Evolutionary conservation across 2,888 invertebrate species (phyloP), one percentile per base, ranked within the genome.

Genomic region (Dolichomitus sp.): DNA sequence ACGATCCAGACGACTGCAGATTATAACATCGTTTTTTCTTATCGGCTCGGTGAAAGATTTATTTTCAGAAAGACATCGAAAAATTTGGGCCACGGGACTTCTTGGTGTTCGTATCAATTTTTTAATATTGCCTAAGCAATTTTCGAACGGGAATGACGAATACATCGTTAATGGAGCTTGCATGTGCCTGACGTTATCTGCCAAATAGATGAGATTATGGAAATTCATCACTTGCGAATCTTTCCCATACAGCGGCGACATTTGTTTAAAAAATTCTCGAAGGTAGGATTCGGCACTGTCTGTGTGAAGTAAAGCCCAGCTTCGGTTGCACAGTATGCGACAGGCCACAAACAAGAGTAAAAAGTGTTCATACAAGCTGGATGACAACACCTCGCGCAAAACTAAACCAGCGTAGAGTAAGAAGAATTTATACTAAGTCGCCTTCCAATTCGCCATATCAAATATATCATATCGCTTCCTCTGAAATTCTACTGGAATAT

Each of bases 151-250:
- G 48, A 83, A 84, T 9, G 83, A 57, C 19, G 83, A 84, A 75
- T 37, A 81, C 3, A 70, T 9, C 3, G 45, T 70, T 19, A 84
- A 48, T 11, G 78, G 61, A 79, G 83, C 86, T 77, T 86, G 63
- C 74, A 85, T 69, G 42, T 52, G 30, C 19, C 70, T 45, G n/a
- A 83, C 80, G 30, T 84, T 80, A 54, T 83, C 80, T 12, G 80
- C 78, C 6, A 84, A n/a, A 54, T 84, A 83, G 50, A 83, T 80
- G 0, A 80, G 27, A 27, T 77, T 74, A 40, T 84, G 76, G 12
- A 76, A 73, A 33, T 33, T 33, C 33, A 33, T 33, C 5, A 33
- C 33, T 33, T 33, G 33, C 4, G 33, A 33, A 6, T 70, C 70
- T 17, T 45, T 42, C 37, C 84, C 84, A 63, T 83, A 83, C 12